Percentiles rank a stretch among this genome's conserved stretches.
Conservation (phyloP, 1,140 invertebrate species). For the Aleiodes sp. region DNA sequence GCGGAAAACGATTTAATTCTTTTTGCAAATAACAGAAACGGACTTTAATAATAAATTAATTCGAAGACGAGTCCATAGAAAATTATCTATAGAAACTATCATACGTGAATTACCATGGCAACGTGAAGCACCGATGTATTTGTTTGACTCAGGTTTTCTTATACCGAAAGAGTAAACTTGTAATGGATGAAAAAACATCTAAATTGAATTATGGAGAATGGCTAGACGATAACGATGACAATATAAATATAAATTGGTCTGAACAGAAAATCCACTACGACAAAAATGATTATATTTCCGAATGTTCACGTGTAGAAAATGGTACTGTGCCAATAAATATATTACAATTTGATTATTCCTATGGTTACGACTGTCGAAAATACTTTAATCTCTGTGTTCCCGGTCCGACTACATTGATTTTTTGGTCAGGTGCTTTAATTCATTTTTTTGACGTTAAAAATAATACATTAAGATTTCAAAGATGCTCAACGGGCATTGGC, state of each 20-base stretch:
- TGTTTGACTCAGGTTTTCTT: too few species aligned
- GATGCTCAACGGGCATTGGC: conserved; percentile 77
- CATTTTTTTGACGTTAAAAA: conserved; percentile 77
- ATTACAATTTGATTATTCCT: conserved; percentile 76
- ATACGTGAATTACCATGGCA: too few species aligned
- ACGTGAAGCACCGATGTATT: too few species aligned
- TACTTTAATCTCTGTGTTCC: conserved; percentile 81
- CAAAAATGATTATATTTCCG: conserved; percentile 43
- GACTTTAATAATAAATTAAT: too few species aligned
- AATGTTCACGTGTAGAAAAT: conserved; percentile 35
- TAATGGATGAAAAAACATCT: background rate
- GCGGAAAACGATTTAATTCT: too few species aligned
- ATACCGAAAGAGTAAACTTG: too few species aligned
- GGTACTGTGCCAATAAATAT: conserved; percentile 50
- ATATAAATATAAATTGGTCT: background rate
- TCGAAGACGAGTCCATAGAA: too few species aligned
- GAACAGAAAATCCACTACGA: conserved; percentile 15
- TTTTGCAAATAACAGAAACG: too few species aligned
- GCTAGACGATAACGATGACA: background rate
- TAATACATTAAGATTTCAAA: conserved; percentile 74
- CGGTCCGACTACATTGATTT: conserved; percentile 77
- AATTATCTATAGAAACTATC: too few species aligned
- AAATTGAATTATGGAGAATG: background rate
- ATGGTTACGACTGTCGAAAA: conserved; percentile 86
- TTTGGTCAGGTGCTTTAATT: conserved; percentile 82